Evolutionary conservation across 2,113 vertebrate genomes (phyloP).

Genomic region (Dendropsophus ebraccatus): DNA sequence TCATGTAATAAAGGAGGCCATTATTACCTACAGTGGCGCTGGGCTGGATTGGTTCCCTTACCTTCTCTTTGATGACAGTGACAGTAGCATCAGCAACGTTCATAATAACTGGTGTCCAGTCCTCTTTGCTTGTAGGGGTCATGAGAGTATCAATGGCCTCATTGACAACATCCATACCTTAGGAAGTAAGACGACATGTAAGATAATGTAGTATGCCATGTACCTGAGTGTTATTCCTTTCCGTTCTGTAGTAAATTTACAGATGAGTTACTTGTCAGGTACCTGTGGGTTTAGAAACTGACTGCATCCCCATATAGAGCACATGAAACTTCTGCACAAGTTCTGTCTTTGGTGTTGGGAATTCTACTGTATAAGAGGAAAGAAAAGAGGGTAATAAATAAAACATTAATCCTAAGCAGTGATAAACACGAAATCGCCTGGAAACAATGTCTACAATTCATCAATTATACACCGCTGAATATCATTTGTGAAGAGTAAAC

Average conservation of each 20-base stretch:
- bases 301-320: slow-evolving; percentile 88
- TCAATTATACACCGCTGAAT: background rate
- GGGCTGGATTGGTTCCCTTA: slow-evolving; percentile 61
- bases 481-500: background rate
- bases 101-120: slow-evolving; percentile 91
- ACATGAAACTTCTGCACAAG: slow-evolving; percentile 96
- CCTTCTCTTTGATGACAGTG: slow-evolving; percentile 92
- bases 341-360: slow-evolving; percentile 97
- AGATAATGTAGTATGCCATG: background rate
- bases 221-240: background rate
- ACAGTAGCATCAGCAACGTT: slow-evolving; percentile 95
- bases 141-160: slow-evolving; percentile 89
- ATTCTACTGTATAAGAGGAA: slow-evolving; percentile 84
- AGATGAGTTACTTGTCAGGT: slow-evolving; percentile 60
- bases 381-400: slow-evolving; percentile 27
- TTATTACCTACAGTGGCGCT: background rate
- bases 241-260: background rate
- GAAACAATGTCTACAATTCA: background rate
- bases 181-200: slow-evolving; percentile 36
- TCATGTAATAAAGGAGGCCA: background rate
- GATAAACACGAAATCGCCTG: background rate
- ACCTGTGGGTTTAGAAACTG: slow-evolving; percentile 92
- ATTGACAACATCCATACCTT: slow-evolving; percentile 97
- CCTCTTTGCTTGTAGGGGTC: slow-evolving; percentile 84
- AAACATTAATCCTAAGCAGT: background rate